Evolutionary conservation across 1,140 invertebrate species (phyloP).

Genomic region (Ips typographus): DNA sequence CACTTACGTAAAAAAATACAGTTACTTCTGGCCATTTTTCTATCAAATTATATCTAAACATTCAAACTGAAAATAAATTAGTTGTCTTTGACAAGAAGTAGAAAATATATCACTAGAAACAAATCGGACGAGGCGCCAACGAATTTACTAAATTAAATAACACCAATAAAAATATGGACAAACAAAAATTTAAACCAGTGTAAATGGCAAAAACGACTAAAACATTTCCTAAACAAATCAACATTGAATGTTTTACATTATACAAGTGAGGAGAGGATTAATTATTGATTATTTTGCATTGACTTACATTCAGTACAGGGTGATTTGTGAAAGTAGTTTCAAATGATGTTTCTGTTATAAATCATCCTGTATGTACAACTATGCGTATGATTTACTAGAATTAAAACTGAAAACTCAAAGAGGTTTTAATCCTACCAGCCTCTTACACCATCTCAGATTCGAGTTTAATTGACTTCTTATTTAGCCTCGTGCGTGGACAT

Average conservation of each 20-base stretch:
- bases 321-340: too few species aligned
- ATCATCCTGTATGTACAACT: background rate
- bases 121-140: background rate
- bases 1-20: too few species aligned
- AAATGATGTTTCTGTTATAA: too few species aligned
- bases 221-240: background rate
- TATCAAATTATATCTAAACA: background rate
- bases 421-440: background rate
- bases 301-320: too few species aligned
- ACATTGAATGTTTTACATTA: background rate
- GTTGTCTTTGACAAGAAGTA: background rate
- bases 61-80: background rate
- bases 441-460: background rate
- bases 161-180: background rate
- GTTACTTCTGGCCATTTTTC: background rate
- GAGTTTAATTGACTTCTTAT: background rate
- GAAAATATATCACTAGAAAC: background rate
- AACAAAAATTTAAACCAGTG: background rate
- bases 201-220: slow-evolving; percentile 5
- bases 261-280: background rate
- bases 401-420: background rate
- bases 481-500: background rate
- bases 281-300: background rate
- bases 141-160: background rate
- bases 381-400: background rate